Conservation (phyloP, 2,888 invertebrate species). For the Cremastobaeus sp. region DNA sequence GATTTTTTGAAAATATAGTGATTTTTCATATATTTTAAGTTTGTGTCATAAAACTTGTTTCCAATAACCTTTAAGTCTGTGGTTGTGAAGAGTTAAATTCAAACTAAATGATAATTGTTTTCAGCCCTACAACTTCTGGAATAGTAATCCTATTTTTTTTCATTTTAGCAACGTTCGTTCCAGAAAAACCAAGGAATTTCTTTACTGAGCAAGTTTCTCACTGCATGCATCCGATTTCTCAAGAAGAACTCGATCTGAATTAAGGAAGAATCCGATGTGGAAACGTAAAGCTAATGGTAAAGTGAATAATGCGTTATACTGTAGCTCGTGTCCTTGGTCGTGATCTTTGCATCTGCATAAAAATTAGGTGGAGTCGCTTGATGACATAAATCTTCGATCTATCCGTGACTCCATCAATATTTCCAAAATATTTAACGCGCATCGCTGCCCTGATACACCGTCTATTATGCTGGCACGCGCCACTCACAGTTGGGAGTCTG, state of each 20-base stretch:
- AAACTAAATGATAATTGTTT: too few relatives aligned
- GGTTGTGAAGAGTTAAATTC: too few relatives aligned
- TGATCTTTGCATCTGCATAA: constrained; percentile 30
- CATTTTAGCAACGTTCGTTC: not conserved
- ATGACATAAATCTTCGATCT: constrained; percentile 49
- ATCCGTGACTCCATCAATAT: constrained; percentile 66
- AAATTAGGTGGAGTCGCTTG: constrained; percentile 42
- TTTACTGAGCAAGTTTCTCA: not conserved
- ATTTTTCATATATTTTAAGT: too few relatives aligned
- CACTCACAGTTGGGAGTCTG: constrained; percentile 50
- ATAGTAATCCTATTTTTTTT: too few relatives aligned
- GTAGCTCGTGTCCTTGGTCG: constrained; percentile 38
- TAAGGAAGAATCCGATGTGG: constrained; percentile 5
- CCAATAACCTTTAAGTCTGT: too few relatives aligned
- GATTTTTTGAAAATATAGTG: too few relatives aligned
- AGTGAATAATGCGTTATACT: constrained; percentile 13
- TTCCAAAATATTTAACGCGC: constrained; percentile 73
- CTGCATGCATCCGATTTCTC: too few relatives aligned
- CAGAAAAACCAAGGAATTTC: not conserved
- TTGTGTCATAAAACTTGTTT: too few relatives aligned
- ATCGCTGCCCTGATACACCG: constrained; percentile 60
- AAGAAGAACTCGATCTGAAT: not conserved
- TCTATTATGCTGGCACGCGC: constrained; percentile 66
- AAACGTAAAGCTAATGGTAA: constrained; percentile 39
- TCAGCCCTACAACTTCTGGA: too few relatives aligned